Base-by-base conservation (phyloP, 2,113 vertebrate species). In the Aramus guarauna region DNA sequence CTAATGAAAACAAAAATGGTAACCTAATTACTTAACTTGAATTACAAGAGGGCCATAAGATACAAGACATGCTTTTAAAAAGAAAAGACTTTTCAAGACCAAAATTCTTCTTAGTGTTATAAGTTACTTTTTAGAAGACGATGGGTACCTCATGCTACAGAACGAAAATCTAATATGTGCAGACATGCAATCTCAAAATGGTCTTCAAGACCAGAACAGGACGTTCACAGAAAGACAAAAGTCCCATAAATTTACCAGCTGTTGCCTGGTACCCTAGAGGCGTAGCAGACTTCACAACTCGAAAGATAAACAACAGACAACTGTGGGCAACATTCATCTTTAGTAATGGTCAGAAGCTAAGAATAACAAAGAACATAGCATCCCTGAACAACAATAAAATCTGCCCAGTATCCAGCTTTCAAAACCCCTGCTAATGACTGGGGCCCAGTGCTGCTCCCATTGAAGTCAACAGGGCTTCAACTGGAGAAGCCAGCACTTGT, bases 301-400 rank as follows among this genome's bases (percentile, higher is more conserved):
- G 22, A 56, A 88, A 71, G 59, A 84, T 43, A 88, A 95, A 93
- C 45, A 77, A 22, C 66, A 82, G 58, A 36, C 21, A 91, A 75
- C 48, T 62, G 30, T 45, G 45, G 50, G 48, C 69, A 96, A 23
- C 58, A 27, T 88, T 83, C 50, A 67, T 47, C n/a, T 73, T 67
- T 43, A 92, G 60, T 39, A 37, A 34, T 23, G 43, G 48, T 85
- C 83, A 86, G 43, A 93, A 72, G 72, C 88, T 77, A 95, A 94
- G 76, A 96, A 90, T 79, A 72, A 84, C 68, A 94, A 85, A 81
- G 68, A 85, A 95, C 90, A 92, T 39, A 79, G 87, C 47, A 80
- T 50, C 39, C 45, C 76, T 85, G 62, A 90, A 71, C 6, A 84
- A 56, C 82, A 92, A 60, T 92, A 73, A 94, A 94, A 90, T 43